A percentile compares a stretch with the other conserved stretches of the same genome.
Conservation (phyloP, 1,140 invertebrate species). For the Drosophila pectinifera region DNA sequence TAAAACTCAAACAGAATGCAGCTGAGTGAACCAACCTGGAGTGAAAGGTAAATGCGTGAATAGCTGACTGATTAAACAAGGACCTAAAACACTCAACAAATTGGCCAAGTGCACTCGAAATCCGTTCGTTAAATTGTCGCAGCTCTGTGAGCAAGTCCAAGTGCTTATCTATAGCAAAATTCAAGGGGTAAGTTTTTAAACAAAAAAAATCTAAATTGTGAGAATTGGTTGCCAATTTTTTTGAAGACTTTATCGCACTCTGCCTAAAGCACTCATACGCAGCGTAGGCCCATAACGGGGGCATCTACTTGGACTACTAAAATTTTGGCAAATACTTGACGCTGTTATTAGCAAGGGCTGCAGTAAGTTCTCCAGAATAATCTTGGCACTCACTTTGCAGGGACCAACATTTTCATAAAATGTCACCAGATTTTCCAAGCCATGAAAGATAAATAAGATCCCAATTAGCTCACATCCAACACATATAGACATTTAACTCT, state of each 20-base stretch:
- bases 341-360: slow-evolving; percentile 4
- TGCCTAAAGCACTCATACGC: slow-evolving; percentile 20
- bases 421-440: slow-evolving; percentile 10
- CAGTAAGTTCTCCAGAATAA: neutral
- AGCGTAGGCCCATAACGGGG: slow-evolving; percentile 2
- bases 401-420: slow-evolving; percentile 10
- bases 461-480: slow-evolving; percentile 14
- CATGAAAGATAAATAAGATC: slow-evolving; percentile 22
- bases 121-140: slow-evolving; percentile 15
- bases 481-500: neutral
- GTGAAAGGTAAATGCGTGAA: slow-evolving; percentile 64
- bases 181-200: neutral
- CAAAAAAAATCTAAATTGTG: neutral
- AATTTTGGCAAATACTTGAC: slow-evolving; percentile 15
- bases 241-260: neutral
- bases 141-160: neutral
- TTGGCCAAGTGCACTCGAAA: neutral
- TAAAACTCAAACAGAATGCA: slow-evolving; percentile 48
- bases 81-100: slow-evolving; percentile 36
- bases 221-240: slow-evolving; percentile 3
- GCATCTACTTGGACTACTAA: neutral
- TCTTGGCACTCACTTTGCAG: neutral
- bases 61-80: slow-evolving; percentile 58
- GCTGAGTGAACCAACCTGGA: slow-evolving; percentile 47
- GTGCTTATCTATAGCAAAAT: neutral